These are phyloP conservation scores for Agrotis ipsilon DNA, from an alignment of 2,888 invertebrate species.

Conservation along the genomic window DNA sequence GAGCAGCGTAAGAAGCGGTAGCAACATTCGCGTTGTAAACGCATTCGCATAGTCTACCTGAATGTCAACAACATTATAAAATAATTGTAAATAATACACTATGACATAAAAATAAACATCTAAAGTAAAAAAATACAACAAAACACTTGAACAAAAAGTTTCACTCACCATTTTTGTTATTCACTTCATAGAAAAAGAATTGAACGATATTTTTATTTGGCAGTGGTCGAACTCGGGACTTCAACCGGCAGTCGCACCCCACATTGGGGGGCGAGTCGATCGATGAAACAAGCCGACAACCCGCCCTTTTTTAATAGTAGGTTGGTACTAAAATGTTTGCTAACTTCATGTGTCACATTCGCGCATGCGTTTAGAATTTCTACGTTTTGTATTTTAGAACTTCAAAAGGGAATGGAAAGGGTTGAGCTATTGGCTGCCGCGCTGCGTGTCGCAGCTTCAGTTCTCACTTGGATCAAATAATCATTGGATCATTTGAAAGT, in stretches of 20 bases:
- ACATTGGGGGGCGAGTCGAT: constrained; percentile 66
- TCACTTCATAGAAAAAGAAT: constrained; percentile 45
- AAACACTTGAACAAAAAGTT: background rate
- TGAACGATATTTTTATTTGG: constrained; percentile 26
- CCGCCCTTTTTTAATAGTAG: constrained; percentile 66
- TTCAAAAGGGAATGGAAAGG: too few species aligned
- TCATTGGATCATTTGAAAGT: too few species aligned
- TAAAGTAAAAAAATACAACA: background rate
- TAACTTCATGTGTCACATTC: constrained; percentile 62
- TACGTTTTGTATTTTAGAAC: background rate
- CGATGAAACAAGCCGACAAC: constrained; percentile 70
- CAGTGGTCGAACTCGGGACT: constrained; percentile 21
- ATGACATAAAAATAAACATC: background rate
- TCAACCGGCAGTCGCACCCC: constrained; percentile 29
- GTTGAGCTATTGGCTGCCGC: too few species aligned
- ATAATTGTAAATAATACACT: background rate
- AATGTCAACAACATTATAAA: constrained; percentile 41
- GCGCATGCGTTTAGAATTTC: constrained; percentile 58
- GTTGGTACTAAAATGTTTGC: constrained; percentile 67
- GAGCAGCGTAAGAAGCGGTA: too few species aligned
- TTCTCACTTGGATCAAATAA: too few species aligned
- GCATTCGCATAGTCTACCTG: background rate
- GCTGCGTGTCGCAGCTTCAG: background rate
- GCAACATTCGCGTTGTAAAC: background rate
- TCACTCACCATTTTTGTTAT: constrained; percentile 60